Base-by-base conservation (phyloP, 37 sponge, comb jelly and placozoan genomes). In the Cliona cf. orientalis region DNA sequence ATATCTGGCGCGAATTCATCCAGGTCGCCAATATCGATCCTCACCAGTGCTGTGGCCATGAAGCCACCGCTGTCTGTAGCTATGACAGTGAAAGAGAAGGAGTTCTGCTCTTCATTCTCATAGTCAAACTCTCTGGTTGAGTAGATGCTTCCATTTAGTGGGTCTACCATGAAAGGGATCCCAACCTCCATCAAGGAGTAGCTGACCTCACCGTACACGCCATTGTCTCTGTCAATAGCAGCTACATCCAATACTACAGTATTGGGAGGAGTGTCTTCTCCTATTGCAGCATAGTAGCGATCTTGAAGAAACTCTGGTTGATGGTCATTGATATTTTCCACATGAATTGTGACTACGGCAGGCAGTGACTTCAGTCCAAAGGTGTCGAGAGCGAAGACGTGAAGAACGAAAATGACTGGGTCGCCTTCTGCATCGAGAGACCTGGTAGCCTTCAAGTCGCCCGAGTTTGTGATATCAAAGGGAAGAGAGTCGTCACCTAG, bases 1-100 rank as follows among this genome's bases (percentile, higher is more conserved):
- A 88, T 25, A 23, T 33, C 49, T 38, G 86, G 91, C 22, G 77
- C 36, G 7, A 46, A 69, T 3, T 67, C 76, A 29, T 79, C 75
- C 0, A 67, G 42, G 26, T 83, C 79, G 19, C 32, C 57, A 32
- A 94, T 60, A 5, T 66, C 36, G 45, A 94, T 39, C 22, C 32
- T 80, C 7, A 89, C 74, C 2, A 55, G 9, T 12, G 68, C 68
- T 39, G 86, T 67, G 60, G 40, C 55, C 17, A 75, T 28, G 0
- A 66, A 60, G 0, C 59, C 49, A 22, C 95, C 95, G 2, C 46
- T 58, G 66, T 95, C 95, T 19, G 41, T 53, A n/a, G 89, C 91
- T 32, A 64, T 32, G 3, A 95, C 79, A 7, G 23, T 32, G 36
- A 94, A 78, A 14, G 62, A 49, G 42, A 75, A 91, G 4, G 28